A percentile compares a stretch with the other conserved stretches of the same genome.
Evolutionary conservation across 2,113 vertebrate genomes (phyloP).

Genomic region (Sturnus vulgaris): DNA sequence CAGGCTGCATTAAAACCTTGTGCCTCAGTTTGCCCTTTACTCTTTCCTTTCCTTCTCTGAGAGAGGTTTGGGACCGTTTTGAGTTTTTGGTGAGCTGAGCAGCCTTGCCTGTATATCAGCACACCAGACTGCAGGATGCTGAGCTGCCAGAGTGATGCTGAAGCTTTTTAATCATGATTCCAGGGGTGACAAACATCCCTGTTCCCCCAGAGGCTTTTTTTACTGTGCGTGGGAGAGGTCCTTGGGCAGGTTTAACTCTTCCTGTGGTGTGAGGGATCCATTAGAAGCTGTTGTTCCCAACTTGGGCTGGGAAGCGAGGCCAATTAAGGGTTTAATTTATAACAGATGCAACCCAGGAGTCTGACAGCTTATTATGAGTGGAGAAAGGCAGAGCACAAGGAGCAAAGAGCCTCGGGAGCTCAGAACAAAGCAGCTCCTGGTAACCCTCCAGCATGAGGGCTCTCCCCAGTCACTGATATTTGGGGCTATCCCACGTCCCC

Average conservation of each 20-base stretch:
- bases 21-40: background rate
- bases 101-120: conserved; percentile 34
- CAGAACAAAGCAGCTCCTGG: background rate
- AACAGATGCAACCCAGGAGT: background rate
- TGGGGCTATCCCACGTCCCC: background rate
- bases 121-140: conserved; percentile 13
- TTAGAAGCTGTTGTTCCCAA: background rate
- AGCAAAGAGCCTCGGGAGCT: background rate
- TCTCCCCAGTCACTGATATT: accelerated
- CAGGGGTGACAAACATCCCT: conserved; percentile 33
- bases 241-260: conserved; percentile 7
- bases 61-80: background rate
- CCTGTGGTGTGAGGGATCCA: background rate
- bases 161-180: conserved; percentile 17
- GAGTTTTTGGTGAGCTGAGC: background rate
- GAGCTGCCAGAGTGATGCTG: conserved; percentile 34
- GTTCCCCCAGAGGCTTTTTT: background rate
- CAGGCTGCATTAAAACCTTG: accelerated
- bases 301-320: background rate
- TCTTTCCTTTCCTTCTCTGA: background rate
- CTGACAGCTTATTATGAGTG: background rate
- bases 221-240: background rate
- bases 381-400: background rate
- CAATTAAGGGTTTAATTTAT: conserved; percentile 61
- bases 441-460: accelerated